These are phyloP conservation scores for Merluccius polli DNA, from an alignment of 2,797 vertebrate species.

Conservation along the genomic window DNA sequence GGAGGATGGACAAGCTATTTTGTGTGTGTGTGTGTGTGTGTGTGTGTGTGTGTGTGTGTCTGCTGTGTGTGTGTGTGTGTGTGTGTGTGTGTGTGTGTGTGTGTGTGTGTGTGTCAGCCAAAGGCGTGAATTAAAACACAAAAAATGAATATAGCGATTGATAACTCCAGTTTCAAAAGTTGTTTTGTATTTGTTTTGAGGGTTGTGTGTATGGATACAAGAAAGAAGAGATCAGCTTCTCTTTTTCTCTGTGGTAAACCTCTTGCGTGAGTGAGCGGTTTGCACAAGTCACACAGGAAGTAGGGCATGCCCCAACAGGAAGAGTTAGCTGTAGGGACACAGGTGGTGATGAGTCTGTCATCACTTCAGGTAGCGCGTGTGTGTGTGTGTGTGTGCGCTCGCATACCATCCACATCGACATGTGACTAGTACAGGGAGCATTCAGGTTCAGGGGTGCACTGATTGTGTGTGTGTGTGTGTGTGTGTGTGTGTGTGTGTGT, in stretches of 20 bases:
- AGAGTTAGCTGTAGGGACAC: neutral
- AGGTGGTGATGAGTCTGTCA: neutral
- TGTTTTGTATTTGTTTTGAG: too few relatives aligned
- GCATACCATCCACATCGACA: too few relatives aligned
- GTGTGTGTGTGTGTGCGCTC: neutral
- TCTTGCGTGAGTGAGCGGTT: neutral
- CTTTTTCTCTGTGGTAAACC: neutral
- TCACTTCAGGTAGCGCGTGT: neutral
- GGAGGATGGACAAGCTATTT: neutral
- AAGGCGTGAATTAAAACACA: too few relatives aligned
- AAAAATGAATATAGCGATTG: too few relatives aligned
- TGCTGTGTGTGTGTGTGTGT: neutral
- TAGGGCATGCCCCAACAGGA: neutral
- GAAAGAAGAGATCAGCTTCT: neutral
- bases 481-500: conserved; percentile 2
- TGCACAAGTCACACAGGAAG: neutral
- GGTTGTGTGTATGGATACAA: neutral
- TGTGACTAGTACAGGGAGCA: too few relatives aligned
- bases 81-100: neutral
- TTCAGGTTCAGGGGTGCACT: too few relatives aligned
- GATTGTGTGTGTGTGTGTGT: conserved; percentile 13
- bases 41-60: conserved; percentile 1
- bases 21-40: conserved; percentile 5
- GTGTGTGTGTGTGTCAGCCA: conserved; percentile 18
- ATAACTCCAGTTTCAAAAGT: too few relatives aligned